Evolutionary conservation across 2,888 invertebrate genomes (phyloP), one percentile per base, ranked within the genome.

Genomic region (Leucozona laternaria): DNA sequence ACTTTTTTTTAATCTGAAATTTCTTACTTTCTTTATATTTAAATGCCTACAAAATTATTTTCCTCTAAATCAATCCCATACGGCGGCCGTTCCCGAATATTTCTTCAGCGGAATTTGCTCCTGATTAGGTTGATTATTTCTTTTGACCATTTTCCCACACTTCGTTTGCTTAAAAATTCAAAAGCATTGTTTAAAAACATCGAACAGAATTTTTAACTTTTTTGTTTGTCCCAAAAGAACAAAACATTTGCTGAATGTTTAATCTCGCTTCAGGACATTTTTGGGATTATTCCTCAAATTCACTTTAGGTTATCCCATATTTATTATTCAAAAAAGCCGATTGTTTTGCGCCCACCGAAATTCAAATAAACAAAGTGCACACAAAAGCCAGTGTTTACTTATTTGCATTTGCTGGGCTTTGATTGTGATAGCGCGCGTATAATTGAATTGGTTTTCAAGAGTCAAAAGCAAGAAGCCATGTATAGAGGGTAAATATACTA

Each of bases 361-460:
- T 62, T 20, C 43, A 43, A 57, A 57, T 25, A 62, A 40, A 60
- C 37, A 60, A 40, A 64, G 25, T 62, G 62, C 48, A 48, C 7
- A 48, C 48, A 20, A 48, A 48, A 28, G 45, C 17, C 15, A 2
- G 7, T 48, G 31, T 66, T 66, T 31, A 17, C 64, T 64, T 64
- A 66, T 66, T 66, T 48, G 48, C 48, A 48, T 64, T 45, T 31
- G 17, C 20, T 50, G 50, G 17, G 31, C 13, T 66, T 48, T 48
- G 66, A 48, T 66, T 34, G 66, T 45, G 31, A 48, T 48, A 66
- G 48, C 13, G 48, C 66, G 20, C 15, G 45, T 13, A 48, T 66
- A 66, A 66, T 66, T 66, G 48, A 66, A 66, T 66, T 66, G 13
- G 8, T 17, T 66, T 48, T 34, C 34, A 31, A 64, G 34, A 48